Percentiles rank a stretch among this genome's conserved stretches.
phyloP scores from a whole-genome alignment of 2,888 invertebrate species.

The Dasysyrphus tricinctus region DNA sequence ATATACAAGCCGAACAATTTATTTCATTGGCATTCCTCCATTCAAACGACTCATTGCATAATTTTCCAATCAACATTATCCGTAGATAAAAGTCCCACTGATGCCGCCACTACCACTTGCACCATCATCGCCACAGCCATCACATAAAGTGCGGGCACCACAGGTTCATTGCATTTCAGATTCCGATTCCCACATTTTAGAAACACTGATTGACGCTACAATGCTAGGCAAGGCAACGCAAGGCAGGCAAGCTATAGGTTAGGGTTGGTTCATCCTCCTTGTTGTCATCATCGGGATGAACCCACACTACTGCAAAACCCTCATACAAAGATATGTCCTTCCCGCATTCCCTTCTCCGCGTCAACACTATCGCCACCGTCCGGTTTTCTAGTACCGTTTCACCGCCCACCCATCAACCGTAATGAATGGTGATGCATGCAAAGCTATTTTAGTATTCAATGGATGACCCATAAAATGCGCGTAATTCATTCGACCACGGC shows the following conservation, averaged over 20 bases:
- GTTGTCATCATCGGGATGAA: slow-evolving; percentile 29
- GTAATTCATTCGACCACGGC: slow-evolving; percentile 74
- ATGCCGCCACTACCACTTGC: slow-evolving; percentile 22
- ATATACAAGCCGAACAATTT: slow-evolving; percentile 60
- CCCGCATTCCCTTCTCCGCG: not conserved
- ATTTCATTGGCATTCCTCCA: slow-evolving; percentile 57
- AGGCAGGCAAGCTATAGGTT: not conserved
- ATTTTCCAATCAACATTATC: slow-evolving; percentile 76
- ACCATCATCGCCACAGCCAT: slow-evolving; percentile 36
- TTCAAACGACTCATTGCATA: slow-evolving; percentile 73
- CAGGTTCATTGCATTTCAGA: slow-evolving; percentile 71
- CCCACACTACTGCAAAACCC: not conserved
- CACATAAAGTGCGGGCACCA: slow-evolving; percentile 38
- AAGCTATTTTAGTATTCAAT: slow-evolving; percentile 74
- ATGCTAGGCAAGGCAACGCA: not conserved
- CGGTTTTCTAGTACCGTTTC: not conserved
- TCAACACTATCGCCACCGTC: not conserved
- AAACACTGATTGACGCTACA: slow-evolving; percentile 67
- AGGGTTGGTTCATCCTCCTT: not conserved
- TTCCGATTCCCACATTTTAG: slow-evolving; percentile 60
- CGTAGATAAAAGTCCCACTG: slow-evolving; percentile 70
- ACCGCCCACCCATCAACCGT: slow-evolving; percentile 71
- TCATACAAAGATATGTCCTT: not conserved
- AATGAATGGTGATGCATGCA: slow-evolving; percentile 75
- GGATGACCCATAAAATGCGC: slow-evolving; percentile 75